Conservation (phyloP, 2,888 invertebrate genomes). For the Axea sp. region DNA sequence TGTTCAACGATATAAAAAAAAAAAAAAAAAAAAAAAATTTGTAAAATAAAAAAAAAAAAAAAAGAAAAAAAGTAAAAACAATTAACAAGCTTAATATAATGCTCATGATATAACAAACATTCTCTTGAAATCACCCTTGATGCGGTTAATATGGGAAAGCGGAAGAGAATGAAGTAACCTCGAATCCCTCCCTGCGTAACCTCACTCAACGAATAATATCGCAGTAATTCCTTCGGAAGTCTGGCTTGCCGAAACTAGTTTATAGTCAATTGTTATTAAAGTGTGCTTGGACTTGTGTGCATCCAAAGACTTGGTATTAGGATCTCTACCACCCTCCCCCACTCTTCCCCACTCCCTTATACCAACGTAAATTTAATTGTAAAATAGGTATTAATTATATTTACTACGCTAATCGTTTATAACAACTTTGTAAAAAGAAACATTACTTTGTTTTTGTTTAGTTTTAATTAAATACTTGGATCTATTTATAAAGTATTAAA, state of each 20-base stretch:
- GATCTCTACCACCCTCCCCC: too few relatives aligned
- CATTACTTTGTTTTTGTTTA: too few relatives aligned
- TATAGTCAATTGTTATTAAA: slow-evolving; percentile 76
- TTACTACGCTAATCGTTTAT: too few relatives aligned
- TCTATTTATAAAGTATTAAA: too few relatives aligned
- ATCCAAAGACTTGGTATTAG: slow-evolving; percentile 39
- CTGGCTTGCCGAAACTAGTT: slow-evolving; percentile 69
- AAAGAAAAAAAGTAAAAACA: slow-evolving; percentile 67
- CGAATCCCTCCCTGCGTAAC: slow-evolving; percentile 55
- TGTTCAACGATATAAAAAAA: too few relatives aligned
- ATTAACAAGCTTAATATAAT: slow-evolving; percentile 73
- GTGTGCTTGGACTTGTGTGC: slow-evolving; percentile 42
- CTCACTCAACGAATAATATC: slow-evolving; percentile 72
- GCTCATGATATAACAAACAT: slow-evolving; percentile 71
- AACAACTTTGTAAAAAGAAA: too few relatives aligned
- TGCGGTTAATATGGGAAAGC: slow-evolving; percentile 69
- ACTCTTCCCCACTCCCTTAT: slow-evolving; percentile 18
- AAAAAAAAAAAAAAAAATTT: slow-evolving; percentile 22
- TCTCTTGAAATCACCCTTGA: slow-evolving; percentile 68
- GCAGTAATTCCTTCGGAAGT: slow-evolving; percentile 67
- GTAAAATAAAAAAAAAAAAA: too few relatives aligned
- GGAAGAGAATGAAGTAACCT: slow-evolving; percentile 65
- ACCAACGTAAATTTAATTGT: slow-evolving; percentile 31
- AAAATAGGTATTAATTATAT: too few relatives aligned
- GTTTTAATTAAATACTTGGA: too few relatives aligned